Evolutionary conservation across 2,113 vertebrate species (phyloP).

Genomic region (Pedionomus torquatus): DNA sequence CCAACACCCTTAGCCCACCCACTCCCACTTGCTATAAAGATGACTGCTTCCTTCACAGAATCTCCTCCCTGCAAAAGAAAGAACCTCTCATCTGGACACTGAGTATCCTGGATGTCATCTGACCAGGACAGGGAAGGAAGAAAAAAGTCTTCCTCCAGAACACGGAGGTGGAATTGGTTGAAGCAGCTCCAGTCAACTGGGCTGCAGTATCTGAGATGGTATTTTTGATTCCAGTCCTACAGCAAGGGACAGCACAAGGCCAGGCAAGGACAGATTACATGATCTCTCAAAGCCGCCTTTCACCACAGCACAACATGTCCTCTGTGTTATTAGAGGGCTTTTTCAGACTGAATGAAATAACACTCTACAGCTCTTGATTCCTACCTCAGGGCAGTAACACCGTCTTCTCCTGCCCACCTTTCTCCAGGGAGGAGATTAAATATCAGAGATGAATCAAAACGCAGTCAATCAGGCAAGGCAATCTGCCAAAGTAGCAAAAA

Average conservation of each 20-base stretch:
- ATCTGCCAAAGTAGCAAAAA: constrained; percentile 39
- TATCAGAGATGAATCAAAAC: constrained; percentile 20
- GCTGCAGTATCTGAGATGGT: constrained; percentile 19
- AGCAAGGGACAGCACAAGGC: constrained; percentile 40
- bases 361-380: constrained; percentile 49
- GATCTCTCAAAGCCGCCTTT: constrained; percentile 63
- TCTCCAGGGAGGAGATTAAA: constrained; percentile 49
- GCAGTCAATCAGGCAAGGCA: constrained; percentile 18
- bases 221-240: constrained; percentile 54
- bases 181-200: constrained; percentile 9
- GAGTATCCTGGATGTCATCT: neutral
- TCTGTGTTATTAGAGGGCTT: constrained; percentile 52
- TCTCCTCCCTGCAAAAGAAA: neutral
- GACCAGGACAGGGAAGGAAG: neutral
- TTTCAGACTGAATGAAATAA: constrained; percentile 56
- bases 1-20: neutral
- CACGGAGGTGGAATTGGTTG: neutral
- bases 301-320: constrained; percentile 52
- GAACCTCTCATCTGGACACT: neutral
- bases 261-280: constrained; percentile 48
- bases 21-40: neutral
- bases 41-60: neutral
- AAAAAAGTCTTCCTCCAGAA: constrained; percentile 2
- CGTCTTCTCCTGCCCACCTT: constrained; percentile 45
- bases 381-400: constrained; percentile 29